Conservation (phyloP, 30 jellyfish, hydroid and myxozoan genomes). For the Morbakka virulenta region DNA sequence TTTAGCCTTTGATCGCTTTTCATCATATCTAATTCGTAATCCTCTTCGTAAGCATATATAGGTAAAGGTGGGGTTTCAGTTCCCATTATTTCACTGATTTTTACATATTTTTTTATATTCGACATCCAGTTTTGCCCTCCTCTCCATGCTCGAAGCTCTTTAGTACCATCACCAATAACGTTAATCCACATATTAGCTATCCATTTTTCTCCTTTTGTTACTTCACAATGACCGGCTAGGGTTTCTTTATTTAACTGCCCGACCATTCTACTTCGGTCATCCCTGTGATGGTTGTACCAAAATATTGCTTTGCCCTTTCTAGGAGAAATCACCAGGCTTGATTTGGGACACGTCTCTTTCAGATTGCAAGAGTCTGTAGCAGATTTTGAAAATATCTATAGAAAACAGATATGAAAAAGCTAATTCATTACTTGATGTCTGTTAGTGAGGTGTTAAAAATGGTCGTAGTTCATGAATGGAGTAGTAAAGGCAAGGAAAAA, state of each 20-base stretch:
- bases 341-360: slow-evolving; percentile 56
- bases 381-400: not conserved
- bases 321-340: slow-evolving; percentile 76
- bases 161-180: slow-evolving; percentile 93
- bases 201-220: slow-evolving; percentile 83
- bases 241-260: slow-evolving; percentile 83
- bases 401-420: not conserved
- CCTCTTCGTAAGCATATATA: slow-evolving; percentile 71
- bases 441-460: too few relatives aligned
- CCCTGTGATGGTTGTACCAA: slow-evolving; percentile 82
- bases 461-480: too few relatives aligned
- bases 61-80: slow-evolving; percentile 42
- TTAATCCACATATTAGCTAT: slow-evolving; percentile 84
- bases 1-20: slow-evolving; percentile 38
- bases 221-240: slow-evolving; percentile 88
- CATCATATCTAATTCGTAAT: slow-evolving; percentile 41
- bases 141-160: slow-evolving; percentile 96
- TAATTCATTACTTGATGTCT: too few relatives aligned
- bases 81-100: slow-evolving; percentile 51
- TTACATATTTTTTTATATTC: slow-evolving; percentile 29
- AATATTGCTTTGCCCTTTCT: slow-evolving; percentile 91
- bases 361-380: slow-evolving; percentile 42
- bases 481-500: too few relatives aligned
- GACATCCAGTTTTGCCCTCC: slow-evolving; percentile 84
- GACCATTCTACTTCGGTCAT: slow-evolving; percentile 77